phyloP scores from a whole-genome alignment of 1,140 invertebrate genomes.

The Archivesica marissinica region DNA sequence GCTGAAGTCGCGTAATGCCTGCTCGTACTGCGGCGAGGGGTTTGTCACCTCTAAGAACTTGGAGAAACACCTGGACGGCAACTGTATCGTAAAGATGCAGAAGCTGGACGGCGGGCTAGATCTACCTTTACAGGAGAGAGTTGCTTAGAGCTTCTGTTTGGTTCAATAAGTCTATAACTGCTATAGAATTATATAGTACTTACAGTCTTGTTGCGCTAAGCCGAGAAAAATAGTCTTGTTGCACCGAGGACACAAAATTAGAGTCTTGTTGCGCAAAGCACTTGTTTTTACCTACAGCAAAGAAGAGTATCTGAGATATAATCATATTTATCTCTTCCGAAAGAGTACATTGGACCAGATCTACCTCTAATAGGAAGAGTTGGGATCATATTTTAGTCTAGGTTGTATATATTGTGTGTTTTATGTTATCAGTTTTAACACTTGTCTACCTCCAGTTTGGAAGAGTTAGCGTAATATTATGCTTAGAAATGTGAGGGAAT shows the following conservation, averaged over 20 bases:
- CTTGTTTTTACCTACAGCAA: background rate
- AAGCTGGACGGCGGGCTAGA: conserved; percentile 62
- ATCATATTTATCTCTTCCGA: background rate
- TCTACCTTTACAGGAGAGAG: conserved; percentile 40
- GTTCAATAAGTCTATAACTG: background rate
- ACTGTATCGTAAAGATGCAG: conserved; percentile 73
- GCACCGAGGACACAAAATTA: background rate
- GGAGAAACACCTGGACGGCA: conserved; percentile 77
- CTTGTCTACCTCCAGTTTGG: too few relatives aligned
- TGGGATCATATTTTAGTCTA: too few relatives aligned
- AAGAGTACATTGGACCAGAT: too few relatives aligned
- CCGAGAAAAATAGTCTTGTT: background rate
- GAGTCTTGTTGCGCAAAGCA: background rate
- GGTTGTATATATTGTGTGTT: too few relatives aligned
- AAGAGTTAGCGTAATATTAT: too few relatives aligned
- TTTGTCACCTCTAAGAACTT: conserved; percentile 82
- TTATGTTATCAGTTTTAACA: too few relatives aligned
- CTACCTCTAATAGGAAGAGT: too few relatives aligned
- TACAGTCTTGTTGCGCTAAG: background rate
- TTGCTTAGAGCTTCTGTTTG: too few relatives aligned
- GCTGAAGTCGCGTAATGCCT: conserved; percentile 82
- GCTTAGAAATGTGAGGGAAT: too few relatives aligned
- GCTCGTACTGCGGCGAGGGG: conserved; percentile 82
- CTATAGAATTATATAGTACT: background rate
- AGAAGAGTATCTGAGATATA: background rate